phyloP scores from a whole-genome alignment of 2,888 invertebrate genomes.

The Embidobia sp. region DNA sequence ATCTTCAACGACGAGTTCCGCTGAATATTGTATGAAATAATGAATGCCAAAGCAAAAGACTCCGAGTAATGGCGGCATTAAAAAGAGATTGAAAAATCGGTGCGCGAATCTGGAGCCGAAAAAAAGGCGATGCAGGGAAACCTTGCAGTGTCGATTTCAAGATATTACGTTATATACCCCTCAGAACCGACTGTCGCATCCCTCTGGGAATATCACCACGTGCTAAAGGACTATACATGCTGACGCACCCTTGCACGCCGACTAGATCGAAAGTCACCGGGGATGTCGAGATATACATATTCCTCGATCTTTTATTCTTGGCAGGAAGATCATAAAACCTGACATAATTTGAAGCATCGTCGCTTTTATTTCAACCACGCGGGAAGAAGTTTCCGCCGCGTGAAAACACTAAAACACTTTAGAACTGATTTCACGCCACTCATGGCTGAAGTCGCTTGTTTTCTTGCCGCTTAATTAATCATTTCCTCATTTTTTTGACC shows the following conservation, averaged over 20 bases:
- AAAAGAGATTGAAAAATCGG: conserved; percentile 42
- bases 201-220: conserved; percentile 69
- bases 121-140: conserved; percentile 67
- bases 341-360: conserved; percentile 70
- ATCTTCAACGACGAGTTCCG: background rate
- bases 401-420: conserved; percentile 44
- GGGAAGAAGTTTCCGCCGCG: conserved; percentile 23
- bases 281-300: conserved; percentile 63
- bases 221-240: conserved; percentile 64
- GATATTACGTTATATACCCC: conserved; percentile 69
- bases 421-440: conserved; percentile 45
- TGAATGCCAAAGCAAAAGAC: conserved; percentile 7
- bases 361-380: conserved; percentile 61
- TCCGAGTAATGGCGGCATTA: conserved; percentile 11
- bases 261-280: conserved; percentile 64
- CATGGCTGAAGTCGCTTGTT: conserved; percentile 5
- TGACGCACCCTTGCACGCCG: conserved; percentile 63
- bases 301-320: conserved; percentile 64
- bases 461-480: conserved; percentile 26
- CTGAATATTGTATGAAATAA: background rate
- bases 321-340: conserved; percentile 69
- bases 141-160: conserved; percentile 71
- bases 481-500: too few species aligned
- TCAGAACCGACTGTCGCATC: conserved; percentile 67
- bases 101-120: conserved; percentile 20